phyloP scores from a whole-genome alignment of 2,888 invertebrate genomes.

The Oscheius sp. region DNA sequence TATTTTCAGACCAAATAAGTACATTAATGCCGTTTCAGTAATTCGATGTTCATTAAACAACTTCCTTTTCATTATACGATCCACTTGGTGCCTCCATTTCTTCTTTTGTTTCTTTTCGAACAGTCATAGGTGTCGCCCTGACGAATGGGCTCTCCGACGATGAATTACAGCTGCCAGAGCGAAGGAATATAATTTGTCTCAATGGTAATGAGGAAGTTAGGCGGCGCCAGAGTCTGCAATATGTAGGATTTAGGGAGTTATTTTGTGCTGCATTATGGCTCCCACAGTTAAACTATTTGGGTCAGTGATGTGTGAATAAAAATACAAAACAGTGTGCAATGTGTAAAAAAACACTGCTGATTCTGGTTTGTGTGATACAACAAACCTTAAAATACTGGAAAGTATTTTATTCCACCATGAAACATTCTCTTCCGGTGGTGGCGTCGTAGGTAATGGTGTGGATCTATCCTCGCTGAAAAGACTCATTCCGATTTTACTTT shows the following conservation, averaged over 20 bases:
- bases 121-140: background rate
- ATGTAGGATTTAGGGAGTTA: background rate
- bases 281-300: too few species aligned
- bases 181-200: background rate
- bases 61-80: slow-evolving; percentile 18
- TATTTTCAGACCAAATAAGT: background rate
- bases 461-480: slow-evolving; percentile 9
- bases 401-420: too few species aligned
- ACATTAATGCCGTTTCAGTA: background rate
- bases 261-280: too few species aligned
- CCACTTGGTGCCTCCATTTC: background rate
- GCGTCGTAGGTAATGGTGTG: background rate
- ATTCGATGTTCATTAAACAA: background rate
- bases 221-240: background rate
- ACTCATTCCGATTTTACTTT: background rate
- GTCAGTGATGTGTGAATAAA: too few species aligned
- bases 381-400: too few species aligned
- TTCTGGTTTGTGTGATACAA: too few species aligned
- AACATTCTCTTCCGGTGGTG: background rate
- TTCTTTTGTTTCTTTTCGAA: background rate
- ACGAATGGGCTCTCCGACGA: slow-evolving; percentile 15
- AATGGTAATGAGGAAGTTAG: background rate
- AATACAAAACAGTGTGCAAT: too few species aligned
- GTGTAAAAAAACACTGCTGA: too few species aligned
- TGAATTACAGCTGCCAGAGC: background rate